phyloP scores from a whole-genome alignment of 2,888 invertebrate genomes.

The Mesorhabditis belari region DNA sequence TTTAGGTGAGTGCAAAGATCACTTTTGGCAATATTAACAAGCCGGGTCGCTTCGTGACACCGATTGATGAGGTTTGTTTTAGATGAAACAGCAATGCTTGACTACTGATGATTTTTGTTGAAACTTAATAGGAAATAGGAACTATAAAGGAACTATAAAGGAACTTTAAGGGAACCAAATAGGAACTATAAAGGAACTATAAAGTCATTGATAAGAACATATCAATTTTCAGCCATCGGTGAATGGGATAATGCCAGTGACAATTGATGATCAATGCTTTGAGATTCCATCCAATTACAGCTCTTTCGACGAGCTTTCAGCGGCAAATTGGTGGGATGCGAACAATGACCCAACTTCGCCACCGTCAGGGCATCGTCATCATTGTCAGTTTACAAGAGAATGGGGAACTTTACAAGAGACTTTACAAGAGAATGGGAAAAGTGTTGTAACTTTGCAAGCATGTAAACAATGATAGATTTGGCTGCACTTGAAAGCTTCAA shows the following conservation, averaged over 20 bases:
- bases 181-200: neutral
- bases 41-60: slow-evolving; percentile 25
- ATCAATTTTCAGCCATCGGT: neutral
- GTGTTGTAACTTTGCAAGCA: too few species aligned
- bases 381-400: slow-evolving; percentile 5
- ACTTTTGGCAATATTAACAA: slow-evolving; percentile 41
- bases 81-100: too few species aligned
- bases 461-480: too few species aligned
- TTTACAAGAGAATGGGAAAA: too few species aligned
- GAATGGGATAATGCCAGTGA: slow-evolving; percentile 1
- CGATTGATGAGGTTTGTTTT: slow-evolving; percentile 10
- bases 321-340: slow-evolving; percentile 4
- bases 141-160: neutral
- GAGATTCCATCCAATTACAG: slow-evolving; percentile 22
- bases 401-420: neutral
- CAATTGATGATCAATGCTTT: slow-evolving; percentile 21
- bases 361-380: neutral
- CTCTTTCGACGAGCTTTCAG: slow-evolving; percentile 16
- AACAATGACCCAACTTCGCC: neutral
- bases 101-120: too few species aligned
- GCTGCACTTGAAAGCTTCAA: too few species aligned
- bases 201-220: neutral
- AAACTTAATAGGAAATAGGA: too few species aligned
- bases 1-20: slow-evolving; percentile 21
- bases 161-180: neutral